Percentiles rank a stretch among this genome's conserved stretches.
Evolutionary conservation across 2,888 invertebrate species (phyloP).

Genomic region (Pollenia amentaria): DNA sequence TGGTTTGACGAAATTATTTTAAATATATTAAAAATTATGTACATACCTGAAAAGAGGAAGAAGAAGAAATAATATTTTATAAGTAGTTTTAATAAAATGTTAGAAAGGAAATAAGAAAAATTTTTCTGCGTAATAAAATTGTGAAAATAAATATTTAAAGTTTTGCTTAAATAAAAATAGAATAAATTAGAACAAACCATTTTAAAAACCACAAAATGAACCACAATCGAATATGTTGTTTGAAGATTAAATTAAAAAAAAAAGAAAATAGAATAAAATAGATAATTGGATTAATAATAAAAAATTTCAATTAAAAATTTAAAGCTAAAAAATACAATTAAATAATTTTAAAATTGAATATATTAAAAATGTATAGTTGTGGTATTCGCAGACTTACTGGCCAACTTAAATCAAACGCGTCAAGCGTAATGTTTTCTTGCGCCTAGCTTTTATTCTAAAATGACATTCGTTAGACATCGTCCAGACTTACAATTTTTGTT

Average conservation of each 20-base stretch:
- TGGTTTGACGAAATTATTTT: conserved; percentile 11
- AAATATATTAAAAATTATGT: conserved; percentile 20
- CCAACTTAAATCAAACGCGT: no score
- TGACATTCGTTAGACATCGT: no score
- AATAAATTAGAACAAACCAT: conserved; percentile 56
- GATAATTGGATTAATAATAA: conserved; percentile 3
- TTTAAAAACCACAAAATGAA: conserved; percentile 64
- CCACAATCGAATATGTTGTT: conserved; percentile 48
- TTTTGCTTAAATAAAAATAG: background rate
- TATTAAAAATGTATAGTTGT: no score
- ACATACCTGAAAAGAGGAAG: conserved; percentile 68
- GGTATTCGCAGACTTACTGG: no score
- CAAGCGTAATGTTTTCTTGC: no score
- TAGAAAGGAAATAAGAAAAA: background rate
- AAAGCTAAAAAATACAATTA: background rate
- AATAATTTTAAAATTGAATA: background rate
- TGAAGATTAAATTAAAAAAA: conserved; percentile 6
- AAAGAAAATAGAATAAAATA: conserved; percentile 5
- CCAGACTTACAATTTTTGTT: no score
- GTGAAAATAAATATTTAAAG: conserved; percentile 32
- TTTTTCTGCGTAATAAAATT: conserved; percentile 9
- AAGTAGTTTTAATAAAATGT: conserved; percentile 22
- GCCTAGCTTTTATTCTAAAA: no score
- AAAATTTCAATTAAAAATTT: background rate
- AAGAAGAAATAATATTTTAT: conserved; percentile 43